Evolutionary conservation across 1,140 invertebrate species (phyloP), one percentile per base, ranked within the genome.

Genomic region (Hylaeus volcanicus): DNA sequence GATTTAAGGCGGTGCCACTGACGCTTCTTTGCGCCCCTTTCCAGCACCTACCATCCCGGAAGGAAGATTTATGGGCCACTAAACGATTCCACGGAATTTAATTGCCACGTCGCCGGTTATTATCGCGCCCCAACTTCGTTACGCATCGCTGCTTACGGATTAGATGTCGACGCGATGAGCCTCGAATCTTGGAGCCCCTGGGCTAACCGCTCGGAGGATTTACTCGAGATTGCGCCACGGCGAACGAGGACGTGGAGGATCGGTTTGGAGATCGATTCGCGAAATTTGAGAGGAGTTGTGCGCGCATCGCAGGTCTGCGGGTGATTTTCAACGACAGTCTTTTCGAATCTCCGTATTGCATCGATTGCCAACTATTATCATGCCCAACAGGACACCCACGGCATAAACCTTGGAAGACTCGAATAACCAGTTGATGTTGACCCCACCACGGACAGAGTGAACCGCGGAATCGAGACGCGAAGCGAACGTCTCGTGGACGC

Each of bases 21-120:
- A 53, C 41, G 14, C 9, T 48, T 55, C 53, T 66, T n/a, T 41
- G 41, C 48, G 60, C 41, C 64, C 60, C 15, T 61, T 66, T 15
- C 66, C 43, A 41, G 39, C 72, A 48, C 71, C 72, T 61, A 79
- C 71, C 64, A 80, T 81, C 72, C 63, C 70, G 73, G 72, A 84
- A 87, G 85, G 64, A 81, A 87, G 86, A 87, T 87, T 87, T 87
- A 87, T 84, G 82, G 69, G 79, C 74, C 75, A 79, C 79, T 87
- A 87, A 87, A 87, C 80, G 86, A 87, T 87, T 87, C 75, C 82
- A 84, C 72, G 82, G 82, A 87, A 87, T 87, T 87, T 84, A 87
- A 87, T 87, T 87, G 85, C 82, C 73, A 72, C 72, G 82, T 81
- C 73, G 72, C 65, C 66, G 78, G 82, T 83, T 83, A 83, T 83